These are phyloP conservation scores for Drosophila austrosaltans DNA, from an alignment of 2,888 invertebrate species.

Conservation along the genomic window DNA sequence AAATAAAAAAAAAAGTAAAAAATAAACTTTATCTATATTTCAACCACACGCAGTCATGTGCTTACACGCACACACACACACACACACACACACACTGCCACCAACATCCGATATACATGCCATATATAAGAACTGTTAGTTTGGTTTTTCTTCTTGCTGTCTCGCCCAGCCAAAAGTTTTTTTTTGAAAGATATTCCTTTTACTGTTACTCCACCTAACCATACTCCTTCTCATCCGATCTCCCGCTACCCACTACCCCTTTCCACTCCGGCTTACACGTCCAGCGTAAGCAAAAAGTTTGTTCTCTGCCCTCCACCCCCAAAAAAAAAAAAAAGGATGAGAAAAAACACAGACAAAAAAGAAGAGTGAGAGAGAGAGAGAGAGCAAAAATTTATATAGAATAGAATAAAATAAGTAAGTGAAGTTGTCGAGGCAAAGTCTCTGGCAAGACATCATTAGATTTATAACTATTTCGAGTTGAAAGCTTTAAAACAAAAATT, in stretches of 20 bases:
- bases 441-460: conserved; percentile 64
- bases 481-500: conserved; percentile 58
- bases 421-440: conserved; percentile 56
- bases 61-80: conserved; percentile 41
- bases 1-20: conserved; percentile 50
- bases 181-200: conserved; percentile 70
- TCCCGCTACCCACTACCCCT: neutral
- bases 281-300: conserved; percentile 67
- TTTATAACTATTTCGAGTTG: conserved; percentile 52
- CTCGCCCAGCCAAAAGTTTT: conserved; percentile 59
- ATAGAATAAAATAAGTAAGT: conserved; percentile 58
- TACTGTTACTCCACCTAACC: conserved; percentile 44
- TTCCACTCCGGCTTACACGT: conserved; percentile 52
- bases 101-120: conserved; percentile 31
- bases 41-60: conserved; percentile 75
- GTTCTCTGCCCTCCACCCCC: conserved; percentile 23
- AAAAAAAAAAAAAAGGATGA: neutral
- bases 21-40: conserved; percentile 74
- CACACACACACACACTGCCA: conserved; percentile 1
- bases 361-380: neutral
- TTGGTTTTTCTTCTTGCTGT: conserved; percentile 62
- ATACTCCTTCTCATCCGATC: neutral
- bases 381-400: neutral
- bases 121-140: conserved; percentile 50
- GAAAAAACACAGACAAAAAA: neutral